These are phyloP conservation scores for Chionodraco myersi DNA, from an alignment of 2,113 vertebrate genomes.

Conservation along the genomic window DNA sequence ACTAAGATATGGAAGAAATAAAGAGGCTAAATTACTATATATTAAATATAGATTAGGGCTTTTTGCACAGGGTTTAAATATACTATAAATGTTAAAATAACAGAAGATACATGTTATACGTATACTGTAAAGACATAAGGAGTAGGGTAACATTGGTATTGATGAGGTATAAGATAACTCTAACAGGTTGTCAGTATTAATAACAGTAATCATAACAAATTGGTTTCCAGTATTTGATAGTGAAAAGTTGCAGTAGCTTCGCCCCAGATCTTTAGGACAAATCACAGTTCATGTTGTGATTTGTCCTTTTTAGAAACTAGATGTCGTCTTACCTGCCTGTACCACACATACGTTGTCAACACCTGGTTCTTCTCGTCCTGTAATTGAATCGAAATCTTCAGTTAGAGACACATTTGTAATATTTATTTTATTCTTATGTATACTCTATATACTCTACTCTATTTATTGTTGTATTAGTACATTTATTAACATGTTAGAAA, in stretches of 20 bases:
- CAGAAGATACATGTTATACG: neutral
- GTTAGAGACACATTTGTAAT: neutral
- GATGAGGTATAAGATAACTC: no score
- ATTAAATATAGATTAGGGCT: neutral
- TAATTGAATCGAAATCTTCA: neutral
- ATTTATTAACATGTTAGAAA: neutral
- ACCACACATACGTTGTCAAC: conserved; percentile 97
- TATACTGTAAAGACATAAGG: no score
- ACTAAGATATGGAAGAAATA: conserved; percentile 74
- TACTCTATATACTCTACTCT: neutral
- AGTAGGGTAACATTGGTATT: no score
- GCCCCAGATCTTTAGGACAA: neutral
- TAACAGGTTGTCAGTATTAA: no score
- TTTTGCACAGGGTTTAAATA: neutral
- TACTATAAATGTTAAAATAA: neutral
- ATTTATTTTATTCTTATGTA: no score
- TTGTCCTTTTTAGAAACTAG: neutral
- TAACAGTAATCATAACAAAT: neutral
- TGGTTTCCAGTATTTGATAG: neutral
- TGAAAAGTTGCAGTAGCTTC: neutral
- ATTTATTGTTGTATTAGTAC: neutral
- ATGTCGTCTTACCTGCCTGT: conserved; percentile 89
- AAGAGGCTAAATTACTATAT: no score
- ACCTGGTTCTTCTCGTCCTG: conserved; percentile 99
- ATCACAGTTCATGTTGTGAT: neutral